Conservation (phyloP, 2,113 vertebrate species). For the Melanostigma gelatinosum region DNA sequence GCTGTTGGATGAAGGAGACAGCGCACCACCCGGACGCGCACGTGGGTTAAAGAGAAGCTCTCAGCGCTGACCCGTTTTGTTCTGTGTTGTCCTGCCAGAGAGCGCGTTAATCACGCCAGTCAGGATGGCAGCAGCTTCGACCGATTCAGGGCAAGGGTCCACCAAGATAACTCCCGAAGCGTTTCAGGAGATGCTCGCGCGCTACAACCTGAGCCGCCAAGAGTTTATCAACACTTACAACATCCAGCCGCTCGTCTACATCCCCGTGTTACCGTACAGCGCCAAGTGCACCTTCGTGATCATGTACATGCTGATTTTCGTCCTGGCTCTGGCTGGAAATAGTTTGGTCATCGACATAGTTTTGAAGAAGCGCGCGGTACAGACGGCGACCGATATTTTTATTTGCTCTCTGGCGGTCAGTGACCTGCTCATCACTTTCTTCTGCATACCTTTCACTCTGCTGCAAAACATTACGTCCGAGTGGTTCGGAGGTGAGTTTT, state of each 20-base stretch:
- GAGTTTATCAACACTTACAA: constrained; percentile 86
- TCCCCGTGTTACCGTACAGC: constrained; percentile 81
- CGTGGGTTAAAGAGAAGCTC: constrained; percentile 5
- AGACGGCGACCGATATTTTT: constrained; percentile 84
- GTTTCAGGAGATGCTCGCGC: constrained; percentile 80
- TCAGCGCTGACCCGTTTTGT: not conserved
- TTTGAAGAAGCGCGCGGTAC: constrained; percentile 77
- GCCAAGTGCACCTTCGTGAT: constrained; percentile 83
- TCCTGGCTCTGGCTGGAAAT: constrained; percentile 85
- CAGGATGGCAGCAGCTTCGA: constrained; percentile 65
- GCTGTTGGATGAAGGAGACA: not conserved
- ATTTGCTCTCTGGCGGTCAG: constrained; percentile 87
- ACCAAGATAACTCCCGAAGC: constrained; percentile 83
- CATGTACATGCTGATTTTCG: constrained; percentile 84
- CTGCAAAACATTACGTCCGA: constrained; percentile 87
- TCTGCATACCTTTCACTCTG: constrained; percentile 86
- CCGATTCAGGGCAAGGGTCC: constrained; percentile 51
- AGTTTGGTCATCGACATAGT: constrained; percentile 85
- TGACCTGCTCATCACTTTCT: constrained; percentile 88
- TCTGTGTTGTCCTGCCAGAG: not conserved
- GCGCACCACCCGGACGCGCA: constrained; percentile 23
- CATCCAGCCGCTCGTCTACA: constrained; percentile 85
- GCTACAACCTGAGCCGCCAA: constrained; percentile 84
- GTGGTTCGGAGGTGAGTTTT: constrained; percentile 86
- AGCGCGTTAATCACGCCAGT: not conserved